Evolutionary conservation across 2,113 vertebrate genomes (phyloP).

Genomic region (Crotalus horridus): DNA sequence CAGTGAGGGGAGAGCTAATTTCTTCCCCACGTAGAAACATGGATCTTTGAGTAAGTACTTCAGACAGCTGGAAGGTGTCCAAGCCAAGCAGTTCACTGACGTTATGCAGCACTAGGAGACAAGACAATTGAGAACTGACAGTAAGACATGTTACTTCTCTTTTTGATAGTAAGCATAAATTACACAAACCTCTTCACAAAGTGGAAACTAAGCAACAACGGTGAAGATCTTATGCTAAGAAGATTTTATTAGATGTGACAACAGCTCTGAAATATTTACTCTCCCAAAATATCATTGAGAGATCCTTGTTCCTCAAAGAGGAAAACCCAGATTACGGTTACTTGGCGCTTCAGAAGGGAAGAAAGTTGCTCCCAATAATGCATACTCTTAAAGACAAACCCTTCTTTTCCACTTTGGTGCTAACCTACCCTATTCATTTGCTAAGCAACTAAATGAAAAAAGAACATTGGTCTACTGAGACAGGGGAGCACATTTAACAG

Average conservation of each 20-base stretch:
- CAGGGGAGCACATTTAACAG: not conserved
- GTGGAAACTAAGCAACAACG: not conserved
- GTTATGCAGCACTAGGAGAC: constrained; percentile 75
- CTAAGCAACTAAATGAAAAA: not conserved
- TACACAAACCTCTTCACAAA: not conserved
- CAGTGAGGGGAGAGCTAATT: constrained; percentile 90
- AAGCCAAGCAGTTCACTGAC: constrained; percentile 87
- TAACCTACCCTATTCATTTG: not conserved
- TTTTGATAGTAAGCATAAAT: not conserved
- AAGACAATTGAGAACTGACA: constrained; percentile 9
- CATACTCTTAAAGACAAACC: not conserved
- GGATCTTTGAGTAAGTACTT: constrained; percentile 89
- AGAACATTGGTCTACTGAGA: not conserved
- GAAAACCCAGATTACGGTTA: not conserved
- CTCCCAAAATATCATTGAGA: not conserved
- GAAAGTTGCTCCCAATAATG: not conserved
- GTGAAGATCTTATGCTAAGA: not conserved
- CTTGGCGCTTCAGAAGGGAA: not conserved
- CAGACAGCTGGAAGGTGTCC: constrained; percentile 86
- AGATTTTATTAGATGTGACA: not conserved
- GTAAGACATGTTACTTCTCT: not conserved
- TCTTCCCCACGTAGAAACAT: constrained; percentile 91
- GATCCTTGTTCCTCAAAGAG: not conserved
- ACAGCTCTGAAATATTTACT: not conserved
- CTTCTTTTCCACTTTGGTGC: not conserved